These are phyloP conservation scores for Sternarchorhynchus goeldii DNA, from an alignment of 2,797 vertebrate species.

Conservation along the genomic window DNA sequence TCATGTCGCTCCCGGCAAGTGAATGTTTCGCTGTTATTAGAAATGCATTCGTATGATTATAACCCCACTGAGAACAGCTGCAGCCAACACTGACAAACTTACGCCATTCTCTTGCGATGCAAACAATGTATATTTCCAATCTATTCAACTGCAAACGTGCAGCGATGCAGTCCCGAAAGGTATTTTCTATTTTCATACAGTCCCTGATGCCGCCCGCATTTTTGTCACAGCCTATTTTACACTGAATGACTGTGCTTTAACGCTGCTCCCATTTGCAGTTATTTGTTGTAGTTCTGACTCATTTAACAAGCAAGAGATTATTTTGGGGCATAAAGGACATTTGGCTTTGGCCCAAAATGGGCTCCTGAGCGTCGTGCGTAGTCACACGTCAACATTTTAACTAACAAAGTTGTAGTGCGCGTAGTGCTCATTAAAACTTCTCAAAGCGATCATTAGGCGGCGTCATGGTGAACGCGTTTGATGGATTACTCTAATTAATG, in stretches of 20 bases:
- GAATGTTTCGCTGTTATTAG: slow-evolving; percentile 38
- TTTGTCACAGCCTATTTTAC: slow-evolving; percentile 47
- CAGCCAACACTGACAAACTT: neutral
- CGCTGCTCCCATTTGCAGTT: slow-evolving; percentile 28
- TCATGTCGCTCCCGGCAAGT: slow-evolving; percentile 37
- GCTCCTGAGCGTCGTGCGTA: slow-evolving; percentile 39
- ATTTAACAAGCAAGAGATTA: slow-evolving; percentile 53
- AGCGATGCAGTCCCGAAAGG: slow-evolving; percentile 36
- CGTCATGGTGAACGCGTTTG: slow-evolving; percentile 54
- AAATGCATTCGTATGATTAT: slow-evolving; percentile 4
- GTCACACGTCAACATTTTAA: slow-evolving; percentile 48
- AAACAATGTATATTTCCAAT: slow-evolving; percentile 22
- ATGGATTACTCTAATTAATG: slow-evolving; percentile 64
- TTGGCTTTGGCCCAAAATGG: slow-evolving; percentile 48
- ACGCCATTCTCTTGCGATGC: slow-evolving; percentile 9
- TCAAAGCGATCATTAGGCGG: slow-evolving; percentile 55
- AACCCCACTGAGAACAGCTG: slow-evolving; percentile 29
- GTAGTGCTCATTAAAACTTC: slow-evolving; percentile 54
- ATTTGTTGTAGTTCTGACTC: slow-evolving; percentile 52
- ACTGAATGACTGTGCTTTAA: slow-evolving; percentile 39
- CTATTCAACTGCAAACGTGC: slow-evolving; percentile 36
- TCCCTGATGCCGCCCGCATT: slow-evolving; percentile 25
- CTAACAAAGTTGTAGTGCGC: slow-evolving; percentile 51
- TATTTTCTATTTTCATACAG: slow-evolving; percentile 23
- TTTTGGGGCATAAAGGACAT: slow-evolving; percentile 53